Evolutionary conservation across 2,113 vertebrate species (phyloP).

Genomic region (Triplophysa dalaica): DNA sequence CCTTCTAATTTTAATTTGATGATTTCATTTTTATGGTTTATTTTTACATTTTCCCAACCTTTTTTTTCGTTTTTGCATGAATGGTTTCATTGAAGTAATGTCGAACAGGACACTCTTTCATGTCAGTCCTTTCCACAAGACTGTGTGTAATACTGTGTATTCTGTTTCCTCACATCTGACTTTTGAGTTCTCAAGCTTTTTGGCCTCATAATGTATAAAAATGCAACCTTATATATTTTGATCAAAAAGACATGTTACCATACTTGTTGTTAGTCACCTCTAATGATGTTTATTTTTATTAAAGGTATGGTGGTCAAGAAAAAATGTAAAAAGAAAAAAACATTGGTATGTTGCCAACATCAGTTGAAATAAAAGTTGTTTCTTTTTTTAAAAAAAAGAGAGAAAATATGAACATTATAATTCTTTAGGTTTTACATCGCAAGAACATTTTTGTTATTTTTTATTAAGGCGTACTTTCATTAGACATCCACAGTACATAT

Average conservation of each 20-base stretch:
- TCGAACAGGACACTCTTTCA: conserved; percentile 65
- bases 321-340: conserved; percentile 54
- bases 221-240: conserved; percentile 73
- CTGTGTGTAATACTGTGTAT: conserved; percentile 80
- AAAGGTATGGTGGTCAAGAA: conserved; percentile 85
- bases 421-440: conserved; percentile 57
- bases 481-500: no score
- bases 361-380: conserved; percentile 86
- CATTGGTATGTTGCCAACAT: conserved; percentile 88
- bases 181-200: conserved; percentile 76
- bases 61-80: conserved; percentile 73
- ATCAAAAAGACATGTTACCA: conserved; percentile 80
- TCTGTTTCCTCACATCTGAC: conserved; percentile 61
- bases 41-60: conserved; percentile 21
- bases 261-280: conserved; percentile 86
- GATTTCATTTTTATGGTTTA: conserved; percentile 3
- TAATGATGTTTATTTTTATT: conserved; percentile 97
- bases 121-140: conserved; percentile 69
- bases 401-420: conserved; percentile 69
- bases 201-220: conserved; percentile 60
- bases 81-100: conserved; percentile 71
- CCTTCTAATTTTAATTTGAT: background rate
- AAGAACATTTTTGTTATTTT: background rate
- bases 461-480: no score
- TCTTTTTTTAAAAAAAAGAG: conserved; percentile 75